Percentiles rank a stretch among this genome's conserved stretches.
Conservation (phyloP, 1,140 invertebrate genomes). For the Nephila pilipes region DNA sequence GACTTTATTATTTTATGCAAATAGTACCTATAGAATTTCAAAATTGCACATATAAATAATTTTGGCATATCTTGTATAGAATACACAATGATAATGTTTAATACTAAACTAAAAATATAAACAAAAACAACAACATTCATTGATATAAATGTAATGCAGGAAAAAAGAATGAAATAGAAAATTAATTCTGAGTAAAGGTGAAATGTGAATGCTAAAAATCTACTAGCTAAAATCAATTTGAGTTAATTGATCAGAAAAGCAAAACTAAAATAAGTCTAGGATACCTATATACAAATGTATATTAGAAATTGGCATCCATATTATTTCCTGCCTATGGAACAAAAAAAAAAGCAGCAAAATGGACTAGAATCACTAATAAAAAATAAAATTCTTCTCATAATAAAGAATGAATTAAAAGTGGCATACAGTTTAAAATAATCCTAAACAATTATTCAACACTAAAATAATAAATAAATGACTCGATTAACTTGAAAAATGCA, state of each 20-base stretch:
- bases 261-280: too few relatives aligned
- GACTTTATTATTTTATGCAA: not conserved
- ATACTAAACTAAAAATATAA: too few relatives aligned
- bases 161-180: too few relatives aligned
- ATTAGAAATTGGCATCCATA: not conserved
- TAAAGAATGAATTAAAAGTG: not conserved
- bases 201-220: too few relatives aligned
- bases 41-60: not conserved
- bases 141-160: too few relatives aligned
- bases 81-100: too few relatives aligned
- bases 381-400: not conserved
- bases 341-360: not conserved
- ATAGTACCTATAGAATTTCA: not conserved
- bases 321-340: not conserved
- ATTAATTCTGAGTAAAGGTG: too few relatives aligned
- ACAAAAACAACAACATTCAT: too few relatives aligned
- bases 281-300: too few relatives aligned
- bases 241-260: too few relatives aligned
- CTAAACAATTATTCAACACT: not conserved
- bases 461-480: conserved; percentile 33
- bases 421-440: not conserved
- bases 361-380: conserved; percentile 28
- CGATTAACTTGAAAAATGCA: not conserved
- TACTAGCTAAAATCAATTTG: too few relatives aligned
- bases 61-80: too few relatives aligned